Base-by-base conservation (phyloP, 2,113 vertebrate genomes). In the Pao palembangensis region DNA sequence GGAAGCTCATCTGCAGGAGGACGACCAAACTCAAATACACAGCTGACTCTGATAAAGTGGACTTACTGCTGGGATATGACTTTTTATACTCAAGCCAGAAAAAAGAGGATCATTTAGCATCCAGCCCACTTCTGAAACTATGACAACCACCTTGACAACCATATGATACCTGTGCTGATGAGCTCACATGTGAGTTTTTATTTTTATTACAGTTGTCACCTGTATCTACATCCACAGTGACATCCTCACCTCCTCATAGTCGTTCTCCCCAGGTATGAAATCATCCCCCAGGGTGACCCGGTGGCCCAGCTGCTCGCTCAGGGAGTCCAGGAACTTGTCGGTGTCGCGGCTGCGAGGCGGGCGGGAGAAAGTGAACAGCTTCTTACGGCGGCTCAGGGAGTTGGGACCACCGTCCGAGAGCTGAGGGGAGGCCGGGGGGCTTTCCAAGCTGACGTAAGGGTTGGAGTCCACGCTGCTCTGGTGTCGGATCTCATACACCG, bases 391-490 rank as follows among this genome's bases (percentile, higher is more conserved):
- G 0, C 83, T 90, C 58, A 91, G 90, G 0, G 94, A 92, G 76
- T 91, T 93, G 66, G 87, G 90, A 0, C 87, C 72, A 1, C 88
- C 76, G n/a, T 79, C 49, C 0, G 74, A 17, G 61, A 60, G 91
- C 53, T 89, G 88, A 0, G 96, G 96, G 1, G 96, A 98, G 0
- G 91, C 82, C 0, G 92, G 91, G 0, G 94, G 92, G 87, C 95
- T 97, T 85, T 99, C 97, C 53, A 99, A 88, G 88, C 95, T 96
- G 64, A 97, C 93, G 1, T 99, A 99, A 2, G 96, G 96, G 83
- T 98, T 98, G 63, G 95, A 98, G 58, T 99, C 97, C 0, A 92
- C 90, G 67, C 96, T 98, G 92, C 91, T 93, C 18, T 86, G 85
- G 78, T 93, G 91, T 62, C 93, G 94, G 55, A 87, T 75, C 61